Base-by-base conservation (phyloP, 2,113 vertebrate genomes). In the Pangasianodon hypophthalmus region DNA sequence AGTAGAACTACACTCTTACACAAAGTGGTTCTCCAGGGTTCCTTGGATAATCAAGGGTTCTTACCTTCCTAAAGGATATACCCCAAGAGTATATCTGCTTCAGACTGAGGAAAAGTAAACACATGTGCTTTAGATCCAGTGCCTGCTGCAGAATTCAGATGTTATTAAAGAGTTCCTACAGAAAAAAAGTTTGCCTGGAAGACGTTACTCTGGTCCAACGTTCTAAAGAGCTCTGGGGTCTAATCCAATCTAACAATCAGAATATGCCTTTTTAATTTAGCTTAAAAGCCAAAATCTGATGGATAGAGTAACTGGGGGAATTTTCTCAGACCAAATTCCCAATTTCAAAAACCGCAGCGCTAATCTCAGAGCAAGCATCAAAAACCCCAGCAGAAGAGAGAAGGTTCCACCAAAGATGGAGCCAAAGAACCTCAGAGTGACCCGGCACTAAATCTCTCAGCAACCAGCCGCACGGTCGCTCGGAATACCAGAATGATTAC, bases 261-360 rank as follows among this genome's bases (percentile, higher is more conserved):
- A 44, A 84, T 84, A 84, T 26, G 82, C 6, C 2, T 84, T 60
- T 84, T 60, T 60, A 84, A 84, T 84, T 84, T 41, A 84, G 32
- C 82, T 44, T 60, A 84, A 84, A 84, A 84, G 56, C 54, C 82
- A 84, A 84, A 84, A 84, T 84, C 82, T 84, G 82, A 84, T 84
- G 54, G 82, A 84, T 84, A 41, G 82, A 84, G 54, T 84, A 84
- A 84, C 82, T 60, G 56, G 52, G 3, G 82, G 54, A 84, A 84
- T 60, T 84, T 84, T 84, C 82, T 6, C 60, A 3, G 54, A 60
- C 32, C 81, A 19, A 52, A 19, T 69, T 69, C 62, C 29, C 26
- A 67, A 52, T 86, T 86, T 67, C 44, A 6, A 21, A 69, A 52
- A 71, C 84, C 84, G 4, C 64, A 86, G 84, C 24, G 24, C 60